Evolutionary conservation across 2,888 invertebrate genomes (phyloP).

Genomic region (Dryococelus australis): DNA sequence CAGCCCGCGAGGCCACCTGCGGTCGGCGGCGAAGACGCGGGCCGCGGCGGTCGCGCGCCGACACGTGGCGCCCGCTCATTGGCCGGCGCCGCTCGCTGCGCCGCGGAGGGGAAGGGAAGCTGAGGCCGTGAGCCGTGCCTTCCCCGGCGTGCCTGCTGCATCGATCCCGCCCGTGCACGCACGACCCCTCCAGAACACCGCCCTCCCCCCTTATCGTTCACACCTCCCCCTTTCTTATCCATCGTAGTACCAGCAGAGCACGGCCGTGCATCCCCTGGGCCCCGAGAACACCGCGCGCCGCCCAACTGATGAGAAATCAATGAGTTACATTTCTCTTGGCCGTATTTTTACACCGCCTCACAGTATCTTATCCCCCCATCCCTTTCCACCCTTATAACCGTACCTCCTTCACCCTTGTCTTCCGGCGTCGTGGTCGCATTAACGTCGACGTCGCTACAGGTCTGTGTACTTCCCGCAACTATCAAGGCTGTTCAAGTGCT

Average conservation of each 20-base stretch:
- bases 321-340: conserved; percentile 7
- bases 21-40: not conserved
- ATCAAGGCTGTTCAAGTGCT: too few species aligned
- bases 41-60: not conserved
- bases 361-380: not conserved
- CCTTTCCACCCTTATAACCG: not conserved
- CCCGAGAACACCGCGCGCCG: not conserved
- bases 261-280: not conserved
- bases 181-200: not conserved
- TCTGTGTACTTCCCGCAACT: too few species aligned
- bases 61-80: not conserved
- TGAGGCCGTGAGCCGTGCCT: conserved; percentile 16
- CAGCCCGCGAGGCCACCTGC: not conserved
- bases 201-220: not conserved
- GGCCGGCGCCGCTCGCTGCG: not conserved
- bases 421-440: not conserved
- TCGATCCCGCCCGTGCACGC: not conserved
- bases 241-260: not conserved
- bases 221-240: not conserved
- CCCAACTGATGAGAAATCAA: not conserved
- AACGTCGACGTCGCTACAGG: not conserved
- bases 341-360: not conserved
- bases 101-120: not conserved
- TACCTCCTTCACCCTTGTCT: not conserved
- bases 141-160: not conserved